Conservation (phyloP, 92 coral and sea anemone genomes). For the Bergia sp. region DNA sequence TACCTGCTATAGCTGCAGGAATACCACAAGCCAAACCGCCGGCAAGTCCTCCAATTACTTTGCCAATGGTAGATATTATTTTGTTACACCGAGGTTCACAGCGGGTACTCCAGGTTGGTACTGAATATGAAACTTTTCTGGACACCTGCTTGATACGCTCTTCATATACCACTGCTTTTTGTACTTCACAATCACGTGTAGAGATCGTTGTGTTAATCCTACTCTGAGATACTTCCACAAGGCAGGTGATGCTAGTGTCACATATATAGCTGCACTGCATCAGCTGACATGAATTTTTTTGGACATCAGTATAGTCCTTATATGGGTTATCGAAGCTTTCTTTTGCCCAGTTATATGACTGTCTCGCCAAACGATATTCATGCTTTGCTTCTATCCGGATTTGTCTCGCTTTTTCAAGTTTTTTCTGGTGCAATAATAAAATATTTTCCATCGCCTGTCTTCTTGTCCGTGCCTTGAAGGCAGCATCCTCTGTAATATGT, state of each 20-base stretch:
- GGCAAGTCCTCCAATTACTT: background rate
- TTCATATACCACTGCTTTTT: background rate
- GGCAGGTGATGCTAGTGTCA: background rate
- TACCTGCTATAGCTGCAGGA: background rate
- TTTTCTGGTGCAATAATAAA: background rate
- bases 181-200: background rate
- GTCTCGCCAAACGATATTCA: background rate
- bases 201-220: background rate
- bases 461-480: background rate
- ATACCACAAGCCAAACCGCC: background rate
- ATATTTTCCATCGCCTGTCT: background rate
- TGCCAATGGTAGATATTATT: background rate
- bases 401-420: background rate
- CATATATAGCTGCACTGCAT: background rate
- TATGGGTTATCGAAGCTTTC: background rate
- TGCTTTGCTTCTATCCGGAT: background rate
- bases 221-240: background rate
- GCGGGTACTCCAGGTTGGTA: background rate
- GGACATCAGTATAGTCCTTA: background rate
- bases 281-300: background rate
- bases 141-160: background rate
- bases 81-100: background rate
- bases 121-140: background rate
- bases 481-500: background rate
- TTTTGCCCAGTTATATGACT: conserved; percentile 1